Conservation (phyloP, 2,113 vertebrate genomes). For the Chinchilla lanigera region DNA sequence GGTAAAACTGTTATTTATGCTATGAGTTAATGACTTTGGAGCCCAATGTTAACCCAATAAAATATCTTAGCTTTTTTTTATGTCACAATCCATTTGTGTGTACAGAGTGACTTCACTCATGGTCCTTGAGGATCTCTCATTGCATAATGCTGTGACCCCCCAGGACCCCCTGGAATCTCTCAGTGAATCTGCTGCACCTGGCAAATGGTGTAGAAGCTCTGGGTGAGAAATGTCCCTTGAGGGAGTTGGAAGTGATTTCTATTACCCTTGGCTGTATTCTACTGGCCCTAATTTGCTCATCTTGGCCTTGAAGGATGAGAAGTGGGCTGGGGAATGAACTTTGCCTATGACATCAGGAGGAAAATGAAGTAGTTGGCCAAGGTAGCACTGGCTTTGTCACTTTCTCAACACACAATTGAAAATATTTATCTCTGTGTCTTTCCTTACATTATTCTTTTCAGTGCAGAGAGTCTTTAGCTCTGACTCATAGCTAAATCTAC, state of each 20-base stretch:
- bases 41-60: background rate
- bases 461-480: background rate
- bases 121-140: background rate
- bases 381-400: background rate
- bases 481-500: background rate
- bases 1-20: background rate
- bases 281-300: background rate
- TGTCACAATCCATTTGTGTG: background rate
- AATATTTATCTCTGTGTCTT: background rate
- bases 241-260: background rate
- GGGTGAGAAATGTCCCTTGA: background rate
- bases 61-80: background rate
- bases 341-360: background rate
- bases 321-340: background rate
- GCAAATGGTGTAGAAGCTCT: background rate
- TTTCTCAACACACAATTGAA: background rate
- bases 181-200: background rate
- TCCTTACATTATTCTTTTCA: background rate
- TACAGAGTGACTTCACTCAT: background rate
- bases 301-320: background rate
- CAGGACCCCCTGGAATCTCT: background rate
- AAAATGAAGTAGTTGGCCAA: background rate
- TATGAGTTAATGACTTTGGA: background rate
- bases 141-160: too few relatives aligned
- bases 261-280: background rate